These are phyloP conservation scores for Coelopa frigida DNA, from an alignment of 1,140 invertebrate species.

Conservation along the genomic window DNA sequence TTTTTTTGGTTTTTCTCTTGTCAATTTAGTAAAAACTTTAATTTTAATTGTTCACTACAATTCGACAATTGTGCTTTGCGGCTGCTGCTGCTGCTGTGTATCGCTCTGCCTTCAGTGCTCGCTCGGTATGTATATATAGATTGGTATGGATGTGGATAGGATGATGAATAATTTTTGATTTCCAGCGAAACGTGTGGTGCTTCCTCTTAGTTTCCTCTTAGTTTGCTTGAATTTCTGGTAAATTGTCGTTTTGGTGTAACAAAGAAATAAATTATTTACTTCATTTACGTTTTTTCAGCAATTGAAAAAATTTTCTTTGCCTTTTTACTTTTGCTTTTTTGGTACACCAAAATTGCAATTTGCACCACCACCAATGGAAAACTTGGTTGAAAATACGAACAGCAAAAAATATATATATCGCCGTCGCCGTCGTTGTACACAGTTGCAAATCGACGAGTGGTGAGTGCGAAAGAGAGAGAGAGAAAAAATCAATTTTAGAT, in stretches of 20 bases:
- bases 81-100: not conserved
- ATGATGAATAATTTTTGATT: conserved; percentile 15
- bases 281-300: not conserved
- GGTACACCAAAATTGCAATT: conserved; percentile 45
- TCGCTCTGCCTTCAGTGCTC: conserved; percentile 1
- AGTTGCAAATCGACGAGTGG: not conserved
- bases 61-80: conserved; percentile 2
- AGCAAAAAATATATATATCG: not conserved
- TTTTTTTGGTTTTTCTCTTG: conserved; percentile 9
- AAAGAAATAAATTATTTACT: not conserved
- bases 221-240: not conserved
- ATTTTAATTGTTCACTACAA: too few species aligned
- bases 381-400: conserved; percentile 12
- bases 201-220: not conserved
- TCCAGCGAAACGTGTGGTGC: not conserved
- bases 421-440: conserved; percentile 5
- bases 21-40: conserved; percentile 7
- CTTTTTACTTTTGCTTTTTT: conserved; percentile 34
- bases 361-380: conserved; percentile 32
- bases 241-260: not conserved
- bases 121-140: conserved; percentile 10
- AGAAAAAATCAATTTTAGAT: conserved; percentile 13
- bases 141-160: not conserved
- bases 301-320: conserved; percentile 5
- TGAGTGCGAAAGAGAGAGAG: conserved; percentile 7